Conservation (phyloP, 2,797 vertebrate species). For the Cuniculus paca region DNA sequence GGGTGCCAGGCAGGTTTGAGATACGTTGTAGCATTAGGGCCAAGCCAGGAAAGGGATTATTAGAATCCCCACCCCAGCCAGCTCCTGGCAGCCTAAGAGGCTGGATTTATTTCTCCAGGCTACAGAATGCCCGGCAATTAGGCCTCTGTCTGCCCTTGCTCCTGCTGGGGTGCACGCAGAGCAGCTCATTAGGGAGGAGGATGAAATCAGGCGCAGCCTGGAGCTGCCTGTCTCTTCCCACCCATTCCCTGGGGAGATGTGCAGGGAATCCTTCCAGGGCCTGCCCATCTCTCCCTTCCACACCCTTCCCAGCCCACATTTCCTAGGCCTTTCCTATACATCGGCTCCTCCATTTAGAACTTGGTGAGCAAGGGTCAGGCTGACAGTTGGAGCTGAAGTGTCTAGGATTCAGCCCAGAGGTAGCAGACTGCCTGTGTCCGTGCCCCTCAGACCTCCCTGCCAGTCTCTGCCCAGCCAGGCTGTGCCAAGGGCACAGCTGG, state of each 20-base stretch:
- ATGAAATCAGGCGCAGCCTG: neutral
- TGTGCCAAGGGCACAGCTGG: neutral
- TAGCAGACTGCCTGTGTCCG: neutral
- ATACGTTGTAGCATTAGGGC: conserved; percentile 48
- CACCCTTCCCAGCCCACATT: neutral
- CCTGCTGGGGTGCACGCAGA: conserved; percentile 31
- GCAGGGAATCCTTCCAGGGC: conserved; percentile 53
- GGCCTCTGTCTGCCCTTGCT: conserved; percentile 61
- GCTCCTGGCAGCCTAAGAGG: conserved; percentile 75
- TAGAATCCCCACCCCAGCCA: conserved; percentile 55
- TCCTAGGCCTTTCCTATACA: neutral
- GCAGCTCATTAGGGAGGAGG: neutral
- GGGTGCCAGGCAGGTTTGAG: neutral
- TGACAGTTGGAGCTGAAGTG: neutral
- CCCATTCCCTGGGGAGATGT: neutral
- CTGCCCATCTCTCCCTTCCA: neutral
- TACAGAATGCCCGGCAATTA: conserved; percentile 74
- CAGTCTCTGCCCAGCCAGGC: neutral
- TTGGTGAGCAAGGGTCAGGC: neutral
- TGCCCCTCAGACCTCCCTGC: neutral
- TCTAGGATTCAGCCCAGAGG: neutral
- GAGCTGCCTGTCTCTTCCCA: neutral
- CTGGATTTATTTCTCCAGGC: conserved; percentile 73
- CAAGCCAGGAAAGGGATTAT: conserved; percentile 62
- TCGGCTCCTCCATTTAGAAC: neutral